Evolutionary conservation across 2,797 vertebrate genomes (phyloP), one percentile per base, ranked within the genome.

Genomic region (Aythya fuligula): DNA sequence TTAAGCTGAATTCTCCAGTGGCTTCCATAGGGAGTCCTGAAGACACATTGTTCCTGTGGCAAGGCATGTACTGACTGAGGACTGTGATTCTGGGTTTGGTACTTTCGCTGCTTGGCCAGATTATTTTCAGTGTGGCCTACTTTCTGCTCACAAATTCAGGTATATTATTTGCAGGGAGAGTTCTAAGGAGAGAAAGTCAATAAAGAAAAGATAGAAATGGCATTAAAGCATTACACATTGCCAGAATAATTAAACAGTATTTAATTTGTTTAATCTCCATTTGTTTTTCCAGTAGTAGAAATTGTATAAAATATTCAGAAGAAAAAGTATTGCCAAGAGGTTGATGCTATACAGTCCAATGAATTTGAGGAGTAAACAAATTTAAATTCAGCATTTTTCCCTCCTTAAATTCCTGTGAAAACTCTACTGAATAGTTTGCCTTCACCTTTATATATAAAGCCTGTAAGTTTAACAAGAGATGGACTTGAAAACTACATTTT

Each of bases 171-270:
- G 25, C 53, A 75, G 65, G 39, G 65, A 57, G 51, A 81, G 60
- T 36, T 77, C 39, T 83, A 47, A 81, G 75, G 58, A 86, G 47
- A 53, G 1, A 78, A 91, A 89, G 39, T 91, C 34, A 28, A 86
- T 85, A 89, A 45, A 90, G 28, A 92, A 77, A 87, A 93, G 8
- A 78, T 76, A 24, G 18, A 49, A 87, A 54, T 87, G 89, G 39
- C 80, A 38, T 70, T 69, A 73, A 61, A 83, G 47, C 60, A 56
- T 76, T 89, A 38, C 24, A 77, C 19, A 32, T 77, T 11, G 1
- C 14, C 82, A 79, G 21, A 54, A 91, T 74, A 66, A 71, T 89
- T 82, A 22, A 43, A 36, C 64, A 60, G 15, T n/a, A 78, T 62
- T 93, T 84, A 13, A 73, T 88, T 73, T 92, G 11, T 34, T 88